Percentiles rank a stretch among this genome's conserved stretches.
Evolutionary conservation across 1,140 invertebrate species (phyloP).

Genomic region (Psilanteris sp.): DNA sequence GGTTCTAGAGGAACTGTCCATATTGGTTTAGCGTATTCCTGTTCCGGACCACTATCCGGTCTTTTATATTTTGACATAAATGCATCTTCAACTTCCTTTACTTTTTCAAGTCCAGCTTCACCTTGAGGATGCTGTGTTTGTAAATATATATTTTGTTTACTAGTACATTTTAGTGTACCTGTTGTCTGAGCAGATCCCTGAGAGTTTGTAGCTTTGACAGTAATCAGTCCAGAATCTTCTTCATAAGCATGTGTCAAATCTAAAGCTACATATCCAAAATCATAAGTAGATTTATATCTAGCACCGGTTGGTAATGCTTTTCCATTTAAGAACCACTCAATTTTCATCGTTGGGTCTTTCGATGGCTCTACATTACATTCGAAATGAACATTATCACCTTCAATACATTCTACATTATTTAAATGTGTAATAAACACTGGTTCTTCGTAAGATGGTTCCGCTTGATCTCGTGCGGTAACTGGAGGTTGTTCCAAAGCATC

Average conservation of each 20-base stretch:
- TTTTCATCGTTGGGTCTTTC: conserved; percentile 95
- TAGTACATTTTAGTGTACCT: conserved; percentile 90
- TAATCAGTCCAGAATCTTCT: conserved; percentile 94
- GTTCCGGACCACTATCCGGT: conserved; percentile 84
- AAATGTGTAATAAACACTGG: conserved; percentile 94
- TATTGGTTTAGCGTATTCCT: conserved; percentile 90
- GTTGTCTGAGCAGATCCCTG: conserved; percentile 93
- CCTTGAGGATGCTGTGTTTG: conserved; percentile 96
- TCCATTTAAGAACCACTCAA: conserved; percentile 94
- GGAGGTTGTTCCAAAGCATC: conserved; percentile 91
- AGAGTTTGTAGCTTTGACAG: conserved; percentile 94
- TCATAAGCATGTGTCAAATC: conserved; percentile 90
- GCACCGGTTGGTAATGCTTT: conserved; percentile 89
- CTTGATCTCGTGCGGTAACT: conserved; percentile 82
- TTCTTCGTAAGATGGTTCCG: conserved; percentile 89
- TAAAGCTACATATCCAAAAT: conserved; percentile 92
- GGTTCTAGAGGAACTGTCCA: conserved; percentile 91
- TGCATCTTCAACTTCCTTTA: conserved; percentile 90
- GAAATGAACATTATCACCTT: conserved; percentile 95
- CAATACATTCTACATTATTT: conserved; percentile 93
- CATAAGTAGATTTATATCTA: conserved; percentile 91
- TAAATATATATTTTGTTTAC: conserved; percentile 88
- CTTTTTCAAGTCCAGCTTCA: conserved; percentile 89
- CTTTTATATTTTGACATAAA: conserved; percentile 85
- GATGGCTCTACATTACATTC: conserved; percentile 96